A percentile compares a stretch with the other conserved stretches of the same genome.
Conservation (phyloP, 2,113 vertebrate species). For the Lipotes vexillifer region DNA sequence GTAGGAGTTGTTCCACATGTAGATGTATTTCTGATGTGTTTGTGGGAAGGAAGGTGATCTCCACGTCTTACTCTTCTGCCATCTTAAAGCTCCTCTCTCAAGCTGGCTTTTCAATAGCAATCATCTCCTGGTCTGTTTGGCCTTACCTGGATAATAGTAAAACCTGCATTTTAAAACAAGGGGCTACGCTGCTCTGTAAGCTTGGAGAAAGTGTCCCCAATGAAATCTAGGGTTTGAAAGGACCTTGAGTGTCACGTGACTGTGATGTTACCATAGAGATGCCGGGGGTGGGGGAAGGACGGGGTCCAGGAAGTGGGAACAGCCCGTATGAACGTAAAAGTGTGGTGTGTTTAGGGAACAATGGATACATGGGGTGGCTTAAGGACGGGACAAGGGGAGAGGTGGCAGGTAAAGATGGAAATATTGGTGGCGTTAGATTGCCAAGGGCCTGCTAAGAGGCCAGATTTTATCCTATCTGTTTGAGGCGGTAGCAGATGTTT, state of each 20-base stretch:
- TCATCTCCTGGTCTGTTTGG: background rate
- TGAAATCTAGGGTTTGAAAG: background rate
- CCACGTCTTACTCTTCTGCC: too few species aligned
- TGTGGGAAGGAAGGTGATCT: too few species aligned
- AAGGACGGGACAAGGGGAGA: background rate
- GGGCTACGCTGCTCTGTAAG: background rate
- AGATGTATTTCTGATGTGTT: too few species aligned
- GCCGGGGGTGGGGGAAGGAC: background rate
- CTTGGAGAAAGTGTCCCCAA: background rate
- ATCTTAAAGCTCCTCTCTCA: too few species aligned
- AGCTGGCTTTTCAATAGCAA: background rate
- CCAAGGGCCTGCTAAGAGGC: background rate
- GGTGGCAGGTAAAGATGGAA: background rate
- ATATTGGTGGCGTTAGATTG: background rate
- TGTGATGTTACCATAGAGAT: background rate
- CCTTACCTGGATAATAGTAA: background rate
- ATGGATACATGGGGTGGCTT: rapidly evolving
- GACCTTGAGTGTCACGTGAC: background rate
- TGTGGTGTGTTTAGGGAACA: background rate
- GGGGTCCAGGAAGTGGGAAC: background rate
- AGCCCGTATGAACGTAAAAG: background rate
- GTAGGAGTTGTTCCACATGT: too few species aligned
- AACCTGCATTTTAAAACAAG: background rate
- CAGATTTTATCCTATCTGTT: background rate
- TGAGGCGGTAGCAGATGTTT: background rate